Conservation (phyloP, 2,888 invertebrate species). For the Polymixis flavicincta region DNA sequence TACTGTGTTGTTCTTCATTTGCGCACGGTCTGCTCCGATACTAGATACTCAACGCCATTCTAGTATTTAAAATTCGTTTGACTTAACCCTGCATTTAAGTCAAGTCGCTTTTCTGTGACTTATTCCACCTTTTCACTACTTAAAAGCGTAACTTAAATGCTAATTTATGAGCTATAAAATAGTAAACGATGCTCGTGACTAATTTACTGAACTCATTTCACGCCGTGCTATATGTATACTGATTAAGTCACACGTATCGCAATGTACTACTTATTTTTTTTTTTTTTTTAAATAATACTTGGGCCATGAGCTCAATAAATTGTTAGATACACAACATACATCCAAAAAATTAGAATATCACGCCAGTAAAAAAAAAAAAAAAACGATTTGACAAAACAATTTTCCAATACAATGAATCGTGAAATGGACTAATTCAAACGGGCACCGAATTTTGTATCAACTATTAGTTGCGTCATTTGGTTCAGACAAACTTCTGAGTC, state of each 20-base stretch:
- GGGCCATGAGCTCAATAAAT: background rate
- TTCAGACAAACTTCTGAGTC: slow-evolving; percentile 20
- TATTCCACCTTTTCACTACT: no score
- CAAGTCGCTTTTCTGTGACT: no score
- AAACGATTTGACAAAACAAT: slow-evolving; percentile 56
- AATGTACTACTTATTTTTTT: no score
- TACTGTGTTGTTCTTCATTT: background rate
- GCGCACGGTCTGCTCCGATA: background rate
- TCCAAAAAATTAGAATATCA: slow-evolving; percentile 11
- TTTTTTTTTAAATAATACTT: background rate
- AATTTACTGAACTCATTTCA: no score
- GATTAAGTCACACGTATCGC: no score
- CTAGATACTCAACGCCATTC: background rate
- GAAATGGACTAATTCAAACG: slow-evolving; percentile 64
- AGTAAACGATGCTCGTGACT: no score
- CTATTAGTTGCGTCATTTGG: slow-evolving; percentile 34
- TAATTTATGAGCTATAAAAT: no score
- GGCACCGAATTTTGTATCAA: slow-evolving; percentile 27
- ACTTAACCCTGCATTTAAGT: no score
- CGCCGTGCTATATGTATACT: no score
- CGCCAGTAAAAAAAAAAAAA: background rate
- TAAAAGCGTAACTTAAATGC: no score
- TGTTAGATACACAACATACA: background rate
- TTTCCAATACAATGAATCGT: slow-evolving; percentile 63
- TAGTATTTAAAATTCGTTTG: no score